These are phyloP conservation scores for Microctonus hyperodae DNA, from an alignment of 2,888 invertebrate genomes.

Conservation along the genomic window DNA sequence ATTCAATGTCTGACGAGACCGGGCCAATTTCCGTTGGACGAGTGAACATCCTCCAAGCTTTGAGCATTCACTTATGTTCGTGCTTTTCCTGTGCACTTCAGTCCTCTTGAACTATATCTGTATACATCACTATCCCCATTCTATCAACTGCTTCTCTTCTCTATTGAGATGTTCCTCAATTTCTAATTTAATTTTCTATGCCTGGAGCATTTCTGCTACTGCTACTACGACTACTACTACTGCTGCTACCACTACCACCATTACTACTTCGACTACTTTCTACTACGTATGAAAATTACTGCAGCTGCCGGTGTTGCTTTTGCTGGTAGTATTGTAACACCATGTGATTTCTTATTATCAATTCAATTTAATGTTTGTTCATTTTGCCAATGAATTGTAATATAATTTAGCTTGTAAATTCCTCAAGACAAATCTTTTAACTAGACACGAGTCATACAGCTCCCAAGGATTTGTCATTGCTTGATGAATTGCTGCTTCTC, in stretches of 20 bases:
- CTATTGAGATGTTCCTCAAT: conserved; percentile 8
- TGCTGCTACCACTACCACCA: not conserved
- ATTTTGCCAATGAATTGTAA: conserved; percentile 63
- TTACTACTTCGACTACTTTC: too few species aligned
- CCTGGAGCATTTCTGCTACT: not conserved
- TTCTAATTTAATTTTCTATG: not conserved
- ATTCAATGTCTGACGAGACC: conserved; percentile 31
- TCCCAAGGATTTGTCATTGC: conserved; percentile 63
- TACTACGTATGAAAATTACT: too few species aligned
- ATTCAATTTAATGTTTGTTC: not conserved
- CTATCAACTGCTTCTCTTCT: not conserved
- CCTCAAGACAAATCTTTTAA: conserved; percentile 71
- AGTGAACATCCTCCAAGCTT: conserved; percentile 28
- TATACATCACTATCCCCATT: too few species aligned
- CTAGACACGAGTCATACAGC: conserved; percentile 74
- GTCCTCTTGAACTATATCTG: not conserved
- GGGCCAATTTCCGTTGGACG: conserved; percentile 31
- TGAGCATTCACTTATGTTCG: conserved; percentile 23
- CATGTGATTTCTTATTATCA: not conserved
- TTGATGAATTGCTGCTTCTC: conserved; percentile 81
- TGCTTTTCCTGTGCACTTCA: not conserved
- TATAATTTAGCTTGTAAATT: conserved; percentile 74
- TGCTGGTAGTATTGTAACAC: too few species aligned
- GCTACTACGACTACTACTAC: not conserved
- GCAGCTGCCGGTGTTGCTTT: too few species aligned